A percentile compares a stretch with the other conserved stretches of the same genome.
Conservation (phyloP, 1,140 invertebrate species). For the Leucophenga varia region DNA sequence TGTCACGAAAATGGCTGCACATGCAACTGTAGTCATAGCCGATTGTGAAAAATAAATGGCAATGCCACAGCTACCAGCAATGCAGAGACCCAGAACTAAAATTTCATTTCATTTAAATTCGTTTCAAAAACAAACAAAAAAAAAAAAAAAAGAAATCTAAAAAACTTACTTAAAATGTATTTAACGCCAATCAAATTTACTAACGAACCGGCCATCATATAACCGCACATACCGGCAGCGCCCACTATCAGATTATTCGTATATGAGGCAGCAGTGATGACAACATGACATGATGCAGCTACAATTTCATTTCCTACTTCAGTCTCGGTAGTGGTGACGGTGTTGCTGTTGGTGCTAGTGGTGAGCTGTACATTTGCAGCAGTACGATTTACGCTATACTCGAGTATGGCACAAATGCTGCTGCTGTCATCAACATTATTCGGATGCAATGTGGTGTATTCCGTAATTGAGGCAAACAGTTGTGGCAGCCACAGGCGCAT, state of each 20-base stretch:
- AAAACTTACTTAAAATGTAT: constrained; percentile 49
- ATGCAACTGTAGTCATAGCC: constrained; percentile 37
- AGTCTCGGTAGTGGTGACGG: neutral
- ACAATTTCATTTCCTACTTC: too few species aligned
- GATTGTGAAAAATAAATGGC: constrained; percentile 58
- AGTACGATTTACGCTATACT: constrained; percentile 39
- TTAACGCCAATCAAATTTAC: constrained; percentile 60
- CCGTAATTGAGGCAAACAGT: constrained; percentile 59
- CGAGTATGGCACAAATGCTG: constrained; percentile 33
- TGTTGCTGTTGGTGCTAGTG: constrained; percentile 13
- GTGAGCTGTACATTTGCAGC: neutral
- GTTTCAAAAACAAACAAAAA: too few species aligned
- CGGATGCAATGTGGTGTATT: constrained; percentile 19
- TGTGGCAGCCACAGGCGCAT: constrained; percentile 60
- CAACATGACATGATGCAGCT: constrained; percentile 36
- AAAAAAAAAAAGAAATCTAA: too few species aligned
- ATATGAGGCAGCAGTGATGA: constrained; percentile 54
- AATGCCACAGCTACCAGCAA: constrained; percentile 47
- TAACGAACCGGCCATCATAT: constrained; percentile 57
- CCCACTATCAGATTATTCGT: constrained; percentile 61
- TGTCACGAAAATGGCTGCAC: constrained; percentile 42
- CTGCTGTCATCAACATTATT: neutral
- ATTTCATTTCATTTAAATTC: too few species aligned
- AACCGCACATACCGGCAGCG: constrained; percentile 57
- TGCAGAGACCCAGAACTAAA: constrained; percentile 51